These are phyloP conservation scores for Dreissena polymorpha DNA, from an alignment of 1,140 invertebrate genomes.

Conservation along the genomic window DNA sequence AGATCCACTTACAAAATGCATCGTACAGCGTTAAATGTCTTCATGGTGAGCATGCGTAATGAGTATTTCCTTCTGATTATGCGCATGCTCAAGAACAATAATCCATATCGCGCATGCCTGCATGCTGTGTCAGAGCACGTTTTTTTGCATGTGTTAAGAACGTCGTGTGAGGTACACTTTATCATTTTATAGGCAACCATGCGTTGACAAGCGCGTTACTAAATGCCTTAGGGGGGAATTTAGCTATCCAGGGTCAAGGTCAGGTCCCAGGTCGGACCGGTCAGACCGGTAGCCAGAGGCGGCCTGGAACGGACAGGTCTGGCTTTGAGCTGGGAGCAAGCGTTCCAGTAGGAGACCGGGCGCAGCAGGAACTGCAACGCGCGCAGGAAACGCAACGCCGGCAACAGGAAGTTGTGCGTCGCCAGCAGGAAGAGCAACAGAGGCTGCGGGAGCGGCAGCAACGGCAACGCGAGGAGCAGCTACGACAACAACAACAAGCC, in stretches of 20 bases:
- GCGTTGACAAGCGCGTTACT: slow-evolving; percentile 8
- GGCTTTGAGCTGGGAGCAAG: slow-evolving; percentile 39
- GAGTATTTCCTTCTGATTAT: too few relatives aligned
- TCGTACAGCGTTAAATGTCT: too few relatives aligned
- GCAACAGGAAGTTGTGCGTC: slow-evolving; percentile 17
- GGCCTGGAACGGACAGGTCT: not conserved
- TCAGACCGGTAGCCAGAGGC: not conserved
- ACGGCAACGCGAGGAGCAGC: slow-evolving; percentile 11
- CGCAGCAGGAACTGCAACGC: not conserved
- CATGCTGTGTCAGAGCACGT: too few relatives aligned
- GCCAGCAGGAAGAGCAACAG: slow-evolving; percentile 8
- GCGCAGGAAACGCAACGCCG: not conserved
- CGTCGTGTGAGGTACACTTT: too few relatives aligned
- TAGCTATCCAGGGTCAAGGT: not conserved
- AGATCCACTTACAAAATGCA: too few relatives aligned
- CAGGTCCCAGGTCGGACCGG: not conserved
- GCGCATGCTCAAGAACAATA: too few relatives aligned
- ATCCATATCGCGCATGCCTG: too few relatives aligned
- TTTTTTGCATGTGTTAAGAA: too few relatives aligned
- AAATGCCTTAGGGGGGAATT: not conserved
- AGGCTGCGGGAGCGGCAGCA: not conserved
- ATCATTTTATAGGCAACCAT: slow-evolving; percentile 24
- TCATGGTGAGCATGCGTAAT: too few relatives aligned
- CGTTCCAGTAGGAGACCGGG: slow-evolving; percentile 20
- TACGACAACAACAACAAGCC: slow-evolving; percentile 4